phyloP scores from a whole-genome alignment of 2,888 invertebrate genomes.

The Chrysomela aeneicollis region DNA sequence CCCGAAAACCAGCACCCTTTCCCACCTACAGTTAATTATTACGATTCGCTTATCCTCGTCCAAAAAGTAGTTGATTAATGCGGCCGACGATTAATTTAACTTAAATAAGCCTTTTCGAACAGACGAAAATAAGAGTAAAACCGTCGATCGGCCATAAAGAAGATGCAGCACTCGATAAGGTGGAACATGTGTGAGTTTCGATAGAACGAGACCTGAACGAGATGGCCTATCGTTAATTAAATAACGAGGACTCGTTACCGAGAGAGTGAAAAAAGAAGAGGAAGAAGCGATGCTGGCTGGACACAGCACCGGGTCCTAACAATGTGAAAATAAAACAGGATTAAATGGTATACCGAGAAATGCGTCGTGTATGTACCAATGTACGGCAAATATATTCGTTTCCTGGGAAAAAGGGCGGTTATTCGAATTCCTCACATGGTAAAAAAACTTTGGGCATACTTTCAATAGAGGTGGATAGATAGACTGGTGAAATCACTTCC shows the following conservation, averaged over 20 bases:
- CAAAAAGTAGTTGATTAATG: constrained; percentile 50
- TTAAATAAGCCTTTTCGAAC: constrained; percentile 53
- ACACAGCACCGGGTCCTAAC: constrained; percentile 55
- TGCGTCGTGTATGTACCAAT: constrained; percentile 53
- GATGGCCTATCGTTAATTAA: constrained; percentile 60
- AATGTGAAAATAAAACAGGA: constrained; percentile 57
- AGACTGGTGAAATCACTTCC: no score
- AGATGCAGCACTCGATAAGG: constrained; percentile 60
- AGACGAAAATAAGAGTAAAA: constrained; percentile 51
- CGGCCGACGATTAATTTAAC: constrained; percentile 53
- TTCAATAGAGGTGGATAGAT: no score
- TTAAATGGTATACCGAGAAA: constrained; percentile 54
- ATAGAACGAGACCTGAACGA: constrained; percentile 57
- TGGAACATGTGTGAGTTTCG: constrained; percentile 61
- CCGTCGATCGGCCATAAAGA: constrained; percentile 53
- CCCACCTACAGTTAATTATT: constrained; percentile 49
- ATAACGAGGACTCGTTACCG: constrained; percentile 58
- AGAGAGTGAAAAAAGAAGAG: constrained; percentile 40
- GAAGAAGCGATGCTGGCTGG: constrained; percentile 36
- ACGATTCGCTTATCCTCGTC: constrained; percentile 43
- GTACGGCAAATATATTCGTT: constrained; percentile 55
- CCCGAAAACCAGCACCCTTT: constrained; percentile 18
- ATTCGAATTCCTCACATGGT: constrained; percentile 41
- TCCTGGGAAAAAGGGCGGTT: constrained; percentile 43
- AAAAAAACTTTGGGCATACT: no score